These are phyloP conservation scores for Dasyornis broadbenti DNA, from an alignment of 2,113 vertebrate genomes.

Conservation along the genomic window DNA sequence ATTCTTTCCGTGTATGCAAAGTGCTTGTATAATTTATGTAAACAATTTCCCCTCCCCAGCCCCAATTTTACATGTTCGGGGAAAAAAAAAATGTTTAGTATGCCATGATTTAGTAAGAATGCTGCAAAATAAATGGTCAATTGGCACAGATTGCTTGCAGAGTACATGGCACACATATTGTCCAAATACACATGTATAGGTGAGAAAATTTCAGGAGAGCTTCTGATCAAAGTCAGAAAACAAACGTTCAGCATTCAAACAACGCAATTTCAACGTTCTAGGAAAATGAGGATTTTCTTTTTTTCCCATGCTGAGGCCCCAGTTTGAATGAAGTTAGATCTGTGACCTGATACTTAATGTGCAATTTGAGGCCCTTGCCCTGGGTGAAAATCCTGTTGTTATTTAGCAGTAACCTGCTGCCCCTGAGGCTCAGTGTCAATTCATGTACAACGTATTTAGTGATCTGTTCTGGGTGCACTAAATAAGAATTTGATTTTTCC, in stretches of 20 bases:
- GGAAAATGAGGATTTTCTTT: neutral
- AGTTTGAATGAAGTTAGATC: neutral
- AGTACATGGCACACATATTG: too few species aligned
- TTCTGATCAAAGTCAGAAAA: neutral
- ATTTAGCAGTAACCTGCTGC: neutral
- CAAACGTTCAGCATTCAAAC: neutral
- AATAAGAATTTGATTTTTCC: neutral
- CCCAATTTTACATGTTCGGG: neutral
- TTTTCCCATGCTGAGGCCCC: neutral
- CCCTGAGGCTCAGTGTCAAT: neutral
- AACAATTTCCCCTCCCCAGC: accelerated
- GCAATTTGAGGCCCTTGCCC: neutral
- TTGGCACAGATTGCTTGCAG: neutral
- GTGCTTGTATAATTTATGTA: neutral
- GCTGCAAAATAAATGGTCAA: neutral
- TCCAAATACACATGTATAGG: accelerated
- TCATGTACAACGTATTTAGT: neutral
- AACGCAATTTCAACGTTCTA: neutral
- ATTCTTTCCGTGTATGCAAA: neutral
- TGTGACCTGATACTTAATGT: neutral
- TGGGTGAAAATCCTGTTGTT: neutral
- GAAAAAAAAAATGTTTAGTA: accelerated
- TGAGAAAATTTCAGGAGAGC: neutral
- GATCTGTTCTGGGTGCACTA: neutral
- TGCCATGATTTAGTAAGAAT: neutral